Percentiles rank a stretch among this genome's conserved stretches.
Conservation (phyloP, 2,797 vertebrate genomes). For the Adrianichthys oophorus region DNA sequence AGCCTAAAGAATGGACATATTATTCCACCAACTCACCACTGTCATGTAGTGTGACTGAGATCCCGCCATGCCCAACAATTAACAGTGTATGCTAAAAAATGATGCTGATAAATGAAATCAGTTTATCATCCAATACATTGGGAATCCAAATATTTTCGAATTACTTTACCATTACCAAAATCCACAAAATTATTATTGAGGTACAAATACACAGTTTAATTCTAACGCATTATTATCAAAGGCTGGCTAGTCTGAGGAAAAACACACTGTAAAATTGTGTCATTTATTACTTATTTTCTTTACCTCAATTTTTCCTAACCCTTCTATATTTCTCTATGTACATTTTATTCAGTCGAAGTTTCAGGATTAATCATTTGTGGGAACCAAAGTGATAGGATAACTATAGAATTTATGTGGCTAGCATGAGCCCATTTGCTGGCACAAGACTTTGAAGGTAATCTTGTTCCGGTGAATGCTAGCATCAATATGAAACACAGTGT, state of each 20-base stretch:
- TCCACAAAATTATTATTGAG: too few species aligned
- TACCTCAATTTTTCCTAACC: constrained; percentile 1
- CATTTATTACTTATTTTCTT: not conserved
- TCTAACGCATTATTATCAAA: not conserved
- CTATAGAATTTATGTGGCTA: not conserved
- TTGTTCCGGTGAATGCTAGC: constrained; percentile 1
- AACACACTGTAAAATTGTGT: too few species aligned
- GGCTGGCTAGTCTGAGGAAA: too few species aligned
- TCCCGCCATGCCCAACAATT: too few species aligned
- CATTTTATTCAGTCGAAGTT: not conserved
- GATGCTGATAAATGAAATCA: too few species aligned
- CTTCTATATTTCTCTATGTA: not conserved
- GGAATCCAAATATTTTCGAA: too few species aligned
- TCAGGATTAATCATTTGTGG: not conserved
- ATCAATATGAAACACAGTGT: constrained; percentile 13
- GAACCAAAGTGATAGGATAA: not conserved
- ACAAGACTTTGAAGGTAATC: not conserved
- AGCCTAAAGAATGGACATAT: constrained; percentile 25
- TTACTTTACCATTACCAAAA: too few species aligned
- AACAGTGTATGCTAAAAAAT: too few species aligned
- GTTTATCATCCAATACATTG: too few species aligned
- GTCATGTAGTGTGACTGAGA: not conserved
- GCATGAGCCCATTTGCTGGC: constrained; percentile 3
- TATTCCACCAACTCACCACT: constrained; percentile 16
- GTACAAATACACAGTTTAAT: not conserved